Evolutionary conservation across 2,888 invertebrate species (phyloP).

Genomic region (Mechanitis mazaeus): DNA sequence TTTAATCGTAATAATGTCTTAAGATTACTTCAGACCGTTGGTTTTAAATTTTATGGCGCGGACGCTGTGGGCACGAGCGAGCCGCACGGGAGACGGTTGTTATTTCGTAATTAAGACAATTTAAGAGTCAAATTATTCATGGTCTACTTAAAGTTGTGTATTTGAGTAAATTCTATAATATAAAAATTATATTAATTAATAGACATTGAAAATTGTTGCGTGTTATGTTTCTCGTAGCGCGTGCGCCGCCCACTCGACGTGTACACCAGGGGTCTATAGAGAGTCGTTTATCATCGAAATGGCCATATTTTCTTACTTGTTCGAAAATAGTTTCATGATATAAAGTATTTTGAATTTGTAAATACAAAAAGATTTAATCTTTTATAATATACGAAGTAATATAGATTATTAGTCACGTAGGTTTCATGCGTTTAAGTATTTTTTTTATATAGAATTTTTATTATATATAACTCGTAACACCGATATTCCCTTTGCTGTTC

Average conservation of each 20-base stretch:
- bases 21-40: constrained; percentile 14
- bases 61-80: background rate
- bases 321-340: constrained; percentile 14
- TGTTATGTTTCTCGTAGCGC: background rate
- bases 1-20: constrained; percentile 18
- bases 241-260: background rate
- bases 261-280: background rate
- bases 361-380: constrained; percentile 31
- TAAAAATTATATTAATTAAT: constrained; percentile 4
- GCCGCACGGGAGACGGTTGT: constrained; percentile 4
- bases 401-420: constrained; percentile 46
- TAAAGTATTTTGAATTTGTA: constrained; percentile 39
- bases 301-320: constrained; percentile 25
- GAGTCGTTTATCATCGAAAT: constrained; percentile 10
- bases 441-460: constrained; percentile 27
- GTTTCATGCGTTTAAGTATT: constrained; percentile 49
- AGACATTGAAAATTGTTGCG: constrained; percentile 4
- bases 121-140: constrained; percentile 4
- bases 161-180: constrained; percentile 3
- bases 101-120: constrained; percentile 7
- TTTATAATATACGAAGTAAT: constrained; percentile 35
- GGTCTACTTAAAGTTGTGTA: constrained; percentile 6
- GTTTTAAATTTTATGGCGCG: constrained; percentile 12
- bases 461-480: background rate
- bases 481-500: too few species aligned